Percentiles rank a stretch among this genome's conserved stretches.
Conservation (phyloP, 2,888 invertebrate species). For the Anoncus sp. region DNA sequence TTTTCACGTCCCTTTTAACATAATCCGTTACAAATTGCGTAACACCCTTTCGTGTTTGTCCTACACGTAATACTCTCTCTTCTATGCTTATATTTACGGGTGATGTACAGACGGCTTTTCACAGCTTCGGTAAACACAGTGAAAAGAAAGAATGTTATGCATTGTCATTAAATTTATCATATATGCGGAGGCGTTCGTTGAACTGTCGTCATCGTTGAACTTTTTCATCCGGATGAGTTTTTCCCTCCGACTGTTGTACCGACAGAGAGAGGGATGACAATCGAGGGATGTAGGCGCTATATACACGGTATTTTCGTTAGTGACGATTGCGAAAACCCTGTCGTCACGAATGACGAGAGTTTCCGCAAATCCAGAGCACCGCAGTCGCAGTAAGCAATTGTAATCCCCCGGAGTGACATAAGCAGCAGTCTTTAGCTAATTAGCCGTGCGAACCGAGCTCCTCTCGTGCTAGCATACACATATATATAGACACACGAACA, state of each 20-base stretch:
- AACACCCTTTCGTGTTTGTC: neutral
- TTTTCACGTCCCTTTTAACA: neutral
- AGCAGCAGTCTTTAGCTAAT: conserved; percentile 69
- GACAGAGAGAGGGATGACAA: conserved; percentile 16
- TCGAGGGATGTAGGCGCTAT: neutral
- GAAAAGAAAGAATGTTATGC: conserved; percentile 31
- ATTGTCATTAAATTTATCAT: conserved; percentile 47
- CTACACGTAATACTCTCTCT: neutral
- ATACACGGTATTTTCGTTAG: conserved; percentile 14
- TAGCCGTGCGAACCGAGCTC: conserved; percentile 53
- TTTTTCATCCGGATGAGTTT: conserved; percentile 15
- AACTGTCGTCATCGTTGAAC: conserved; percentile 38
- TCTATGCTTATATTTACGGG: neutral
- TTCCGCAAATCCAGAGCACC: conserved; percentile 14
- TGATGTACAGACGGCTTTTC: neutral
- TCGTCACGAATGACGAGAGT: conserved; percentile 30
- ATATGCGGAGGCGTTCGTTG: conserved; percentile 12
- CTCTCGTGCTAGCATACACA: conserved; percentile 1
- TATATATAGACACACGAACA: too few relatives aligned
- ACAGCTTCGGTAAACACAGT: conserved; percentile 43
- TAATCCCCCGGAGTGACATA: conserved; percentile 42
- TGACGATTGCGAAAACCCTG: conserved; percentile 27
- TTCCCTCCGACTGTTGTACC: conserved; percentile 12
- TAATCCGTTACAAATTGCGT: conserved; percentile 25
- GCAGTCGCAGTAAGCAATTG: conserved; percentile 43